Conservation (phyloP, 2,797 vertebrate genomes). For the Podargus strigoides region DNA sequence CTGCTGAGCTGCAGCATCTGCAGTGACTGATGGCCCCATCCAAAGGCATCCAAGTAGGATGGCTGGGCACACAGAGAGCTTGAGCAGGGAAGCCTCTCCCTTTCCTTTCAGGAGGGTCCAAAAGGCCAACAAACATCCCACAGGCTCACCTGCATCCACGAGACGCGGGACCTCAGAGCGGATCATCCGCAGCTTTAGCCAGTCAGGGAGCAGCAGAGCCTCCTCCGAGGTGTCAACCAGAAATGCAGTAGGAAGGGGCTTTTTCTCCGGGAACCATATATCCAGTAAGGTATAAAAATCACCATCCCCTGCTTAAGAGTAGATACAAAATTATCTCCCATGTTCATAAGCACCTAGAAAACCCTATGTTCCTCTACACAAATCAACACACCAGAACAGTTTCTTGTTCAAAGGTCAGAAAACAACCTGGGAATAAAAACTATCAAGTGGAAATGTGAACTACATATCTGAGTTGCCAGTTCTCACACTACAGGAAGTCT, state of each 20-base stretch:
- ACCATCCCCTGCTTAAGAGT: constrained; percentile 77
- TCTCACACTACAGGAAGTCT: neutral
- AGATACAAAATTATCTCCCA: neutral
- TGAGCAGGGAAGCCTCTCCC: neutral
- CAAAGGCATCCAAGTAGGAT: neutral
- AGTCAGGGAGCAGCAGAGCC: constrained; percentile 92
- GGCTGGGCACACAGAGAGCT: neutral
- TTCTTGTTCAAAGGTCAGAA: neutral
- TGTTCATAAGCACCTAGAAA: neutral
- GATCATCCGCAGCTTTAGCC: constrained; percentile 98
- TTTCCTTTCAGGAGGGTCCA: neutral
- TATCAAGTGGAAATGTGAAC: neutral
- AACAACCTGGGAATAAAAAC: neutral
- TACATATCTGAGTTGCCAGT: neutral
- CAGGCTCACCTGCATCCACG: constrained; percentile 87
- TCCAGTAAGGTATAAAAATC: constrained; percentile 89
- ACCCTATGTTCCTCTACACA: neutral
- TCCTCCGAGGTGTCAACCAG: constrained; percentile 97
- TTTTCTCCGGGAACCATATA: constrained; percentile 98
- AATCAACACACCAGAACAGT: neutral
- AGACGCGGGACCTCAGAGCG: constrained; percentile 93
- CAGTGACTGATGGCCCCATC: neutral
- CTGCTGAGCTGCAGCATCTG: neutral
- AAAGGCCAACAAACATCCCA: neutral
- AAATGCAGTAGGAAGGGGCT: constrained; percentile 95